phyloP scores from a whole-genome alignment of 2,888 invertebrate genomes.

The Thera britannica region DNA sequence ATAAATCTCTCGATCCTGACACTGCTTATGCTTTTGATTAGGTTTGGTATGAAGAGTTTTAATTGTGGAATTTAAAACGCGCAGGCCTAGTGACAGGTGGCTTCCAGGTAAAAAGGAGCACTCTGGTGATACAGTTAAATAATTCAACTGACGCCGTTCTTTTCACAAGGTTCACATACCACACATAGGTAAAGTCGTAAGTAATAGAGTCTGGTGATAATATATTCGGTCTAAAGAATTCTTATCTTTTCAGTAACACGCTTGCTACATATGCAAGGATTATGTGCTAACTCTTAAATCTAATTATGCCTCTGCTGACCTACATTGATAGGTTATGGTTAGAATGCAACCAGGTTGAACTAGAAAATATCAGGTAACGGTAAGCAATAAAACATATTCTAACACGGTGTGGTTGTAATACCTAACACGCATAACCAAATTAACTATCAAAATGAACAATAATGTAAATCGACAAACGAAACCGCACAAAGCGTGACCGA shows the following conservation, averaged over 20 bases:
- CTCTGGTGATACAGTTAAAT: slow-evolving; percentile 11
- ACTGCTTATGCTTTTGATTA: slow-evolving; percentile 39
- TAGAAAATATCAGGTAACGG: not conserved
- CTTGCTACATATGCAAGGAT: slow-evolving; percentile 17
- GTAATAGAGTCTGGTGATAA: not conserved
- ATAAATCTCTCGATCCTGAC: slow-evolving; percentile 31
- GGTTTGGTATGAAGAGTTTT: slow-evolving; percentile 29
- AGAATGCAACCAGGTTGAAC: slow-evolving; percentile 21
- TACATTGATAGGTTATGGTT: slow-evolving; percentile 30
- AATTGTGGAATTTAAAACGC: slow-evolving; percentile 24
- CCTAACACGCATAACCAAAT: slow-evolving; percentile 20
- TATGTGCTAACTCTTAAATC: slow-evolving; percentile 20
- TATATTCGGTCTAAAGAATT: not conserved
- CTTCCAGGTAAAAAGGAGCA: slow-evolving; percentile 16
- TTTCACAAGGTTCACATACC: slow-evolving; percentile 5
- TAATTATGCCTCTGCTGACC: slow-evolving; percentile 30
- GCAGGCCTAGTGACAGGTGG: slow-evolving; percentile 14
- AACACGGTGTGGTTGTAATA: slow-evolving; percentile 22
- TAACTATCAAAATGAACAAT: slow-evolving; percentile 20
- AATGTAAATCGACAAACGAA: slow-evolving; percentile 34
- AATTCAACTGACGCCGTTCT: slow-evolving; percentile 10
- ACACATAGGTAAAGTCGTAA: too few relatives aligned
- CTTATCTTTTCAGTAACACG: not conserved
- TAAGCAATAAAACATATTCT: slow-evolving; percentile 19
- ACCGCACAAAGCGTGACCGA: slow-evolving; percentile 52